A percentile compares a stretch with the other conserved stretches of the same genome.
These are phyloP conservation scores for Muscicapa striata DNA, from an alignment of 2,797 vertebrate species.

Conservation along the genomic window DNA sequence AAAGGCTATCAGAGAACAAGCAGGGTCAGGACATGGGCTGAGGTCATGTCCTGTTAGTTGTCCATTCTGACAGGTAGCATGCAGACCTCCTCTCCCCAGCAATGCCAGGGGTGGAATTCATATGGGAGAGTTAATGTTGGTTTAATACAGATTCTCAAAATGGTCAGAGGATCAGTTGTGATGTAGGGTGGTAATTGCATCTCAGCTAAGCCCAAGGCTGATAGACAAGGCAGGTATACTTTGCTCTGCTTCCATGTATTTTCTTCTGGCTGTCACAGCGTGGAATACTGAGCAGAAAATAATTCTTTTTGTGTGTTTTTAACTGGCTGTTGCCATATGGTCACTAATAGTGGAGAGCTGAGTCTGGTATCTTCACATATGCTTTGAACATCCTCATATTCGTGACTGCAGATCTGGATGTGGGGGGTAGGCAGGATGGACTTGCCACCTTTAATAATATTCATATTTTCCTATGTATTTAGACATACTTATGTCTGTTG, in stretches of 20 bases:
- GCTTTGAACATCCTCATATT: neutral
- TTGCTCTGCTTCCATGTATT: neutral
- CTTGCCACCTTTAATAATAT: conserved; percentile 8
- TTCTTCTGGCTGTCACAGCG: neutral
- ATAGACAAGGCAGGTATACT: neutral
- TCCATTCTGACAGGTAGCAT: neutral
- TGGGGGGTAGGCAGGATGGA: neutral
- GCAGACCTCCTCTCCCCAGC: neutral
- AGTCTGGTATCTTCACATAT: neutral
- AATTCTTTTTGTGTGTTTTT: neutral
- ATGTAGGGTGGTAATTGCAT: neutral
- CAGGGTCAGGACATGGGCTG: neutral
- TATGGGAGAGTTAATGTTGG: neutral
- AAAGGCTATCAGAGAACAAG: neutral
- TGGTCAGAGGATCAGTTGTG: neutral
- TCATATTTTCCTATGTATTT: neutral
- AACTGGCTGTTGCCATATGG: neutral
- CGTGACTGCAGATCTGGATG: neutral
- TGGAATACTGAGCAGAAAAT: neutral
- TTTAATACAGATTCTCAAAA: neutral
- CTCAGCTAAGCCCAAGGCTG: neutral
- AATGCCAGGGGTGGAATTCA: neutral
- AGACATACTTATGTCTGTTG: neutral
- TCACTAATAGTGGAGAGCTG: neutral
- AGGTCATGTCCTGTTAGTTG: neutral